Evolutionary conservation across 23 tunicate genomes (phyloP).

Genomic region (Trididemnum nubilum): DNA sequence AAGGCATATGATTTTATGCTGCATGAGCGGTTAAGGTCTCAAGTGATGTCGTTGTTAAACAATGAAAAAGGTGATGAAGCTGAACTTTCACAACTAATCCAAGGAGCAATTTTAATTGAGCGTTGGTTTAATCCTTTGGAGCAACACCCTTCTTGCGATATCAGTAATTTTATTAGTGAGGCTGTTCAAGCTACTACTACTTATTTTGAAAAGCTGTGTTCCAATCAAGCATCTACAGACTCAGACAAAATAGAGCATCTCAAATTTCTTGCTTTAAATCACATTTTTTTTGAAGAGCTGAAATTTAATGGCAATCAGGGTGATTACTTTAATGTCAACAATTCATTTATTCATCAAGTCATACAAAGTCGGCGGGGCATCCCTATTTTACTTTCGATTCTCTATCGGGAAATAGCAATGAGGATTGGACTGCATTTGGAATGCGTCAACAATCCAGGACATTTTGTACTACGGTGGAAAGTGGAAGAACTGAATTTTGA

Average conservation of each 20-base stretch:
- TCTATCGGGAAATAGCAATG: slow-evolving; percentile 35
- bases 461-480: slow-evolving; percentile 26
- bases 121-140: slow-evolving; percentile 20
- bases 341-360: slow-evolving; percentile 41
- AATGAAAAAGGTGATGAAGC: background rate
- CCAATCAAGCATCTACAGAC: background rate
- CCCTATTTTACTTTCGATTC: slow-evolving; percentile 34
- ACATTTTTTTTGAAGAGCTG: slow-evolving; percentile 17
- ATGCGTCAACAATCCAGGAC: slow-evolving; percentile 28
- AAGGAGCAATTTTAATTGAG: slow-evolving; percentile 28
- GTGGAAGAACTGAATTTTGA: slow-evolving; percentile 1
- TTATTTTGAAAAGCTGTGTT: background rate
- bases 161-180: background rate
- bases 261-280: background rate
- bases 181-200: background rate
- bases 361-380: slow-evolving; percentile 35
- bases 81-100: background rate
- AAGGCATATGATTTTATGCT: background rate
- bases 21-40: slow-evolving; percentile 3
- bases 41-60: background rate
- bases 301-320: slow-evolving; percentile 28
- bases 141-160: background rate
- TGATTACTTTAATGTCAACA: slow-evolving; percentile 34
- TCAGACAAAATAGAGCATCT: background rate
- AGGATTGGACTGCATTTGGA: slow-evolving; percentile 31